These are phyloP conservation scores for Rhinolophus sinicus DNA, from an alignment of 2,113 vertebrate genomes.

Conservation along the genomic window DNA sequence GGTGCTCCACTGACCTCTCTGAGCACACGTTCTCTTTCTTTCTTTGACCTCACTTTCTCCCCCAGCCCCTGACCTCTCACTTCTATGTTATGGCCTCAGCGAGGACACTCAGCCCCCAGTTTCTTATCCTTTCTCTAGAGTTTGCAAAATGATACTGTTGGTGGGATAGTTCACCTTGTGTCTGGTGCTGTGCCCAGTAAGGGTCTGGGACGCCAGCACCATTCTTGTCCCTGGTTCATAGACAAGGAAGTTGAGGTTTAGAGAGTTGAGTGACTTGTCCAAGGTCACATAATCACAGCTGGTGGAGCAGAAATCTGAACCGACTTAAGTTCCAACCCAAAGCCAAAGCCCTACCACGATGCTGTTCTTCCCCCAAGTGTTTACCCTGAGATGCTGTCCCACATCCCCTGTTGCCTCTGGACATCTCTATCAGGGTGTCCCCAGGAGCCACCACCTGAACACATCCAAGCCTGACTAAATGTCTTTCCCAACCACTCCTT, in stretches of 20 bases:
- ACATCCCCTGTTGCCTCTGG: not conserved
- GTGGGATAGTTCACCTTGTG: not conserved
- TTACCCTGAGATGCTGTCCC: too few species aligned
- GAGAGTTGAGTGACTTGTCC: too few species aligned
- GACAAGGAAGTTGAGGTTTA: not conserved
- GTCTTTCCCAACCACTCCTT: not conserved
- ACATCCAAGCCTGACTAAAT: not conserved
- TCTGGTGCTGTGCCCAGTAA: too few species aligned
- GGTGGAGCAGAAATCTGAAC: not conserved
- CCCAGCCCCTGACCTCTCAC: not conserved
- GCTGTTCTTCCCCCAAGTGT: not conserved
- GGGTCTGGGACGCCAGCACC: not conserved
- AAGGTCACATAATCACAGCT: not conserved
- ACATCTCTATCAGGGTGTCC: not conserved
- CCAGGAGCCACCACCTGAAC: not conserved
- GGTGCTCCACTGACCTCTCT: fast-evolving
- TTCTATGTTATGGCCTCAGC: not conserved
- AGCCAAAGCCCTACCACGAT: not conserved
- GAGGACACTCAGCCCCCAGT: not conserved
- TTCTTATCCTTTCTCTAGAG: not conserved
- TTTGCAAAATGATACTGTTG: not conserved
- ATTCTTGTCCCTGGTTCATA: not conserved
- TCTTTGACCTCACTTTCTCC: not conserved
- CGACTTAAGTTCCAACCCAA: not conserved
- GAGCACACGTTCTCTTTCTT: not conserved